Conservation (phyloP, 2,113 vertebrate species). For the Emydocephalus ijimae region DNA sequence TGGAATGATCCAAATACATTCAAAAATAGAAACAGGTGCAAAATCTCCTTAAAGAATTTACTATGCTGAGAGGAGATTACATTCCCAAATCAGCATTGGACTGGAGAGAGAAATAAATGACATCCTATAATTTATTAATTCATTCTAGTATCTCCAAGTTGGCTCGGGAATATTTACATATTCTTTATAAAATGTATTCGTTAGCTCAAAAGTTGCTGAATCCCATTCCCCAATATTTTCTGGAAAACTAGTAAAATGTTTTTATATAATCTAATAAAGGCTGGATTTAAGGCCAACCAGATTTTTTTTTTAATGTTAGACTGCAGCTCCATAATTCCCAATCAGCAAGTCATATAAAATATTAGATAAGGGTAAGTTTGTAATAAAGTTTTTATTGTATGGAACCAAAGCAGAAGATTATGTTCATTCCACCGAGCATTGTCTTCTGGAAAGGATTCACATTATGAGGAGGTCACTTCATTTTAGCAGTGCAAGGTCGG, state of each 20-base stretch:
- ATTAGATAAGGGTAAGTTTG: background rate
- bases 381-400: background rate
- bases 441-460: background rate
- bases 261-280: background rate
- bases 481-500: too few species aligned
- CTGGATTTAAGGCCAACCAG: background rate
- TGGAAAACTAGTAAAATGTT: background rate
- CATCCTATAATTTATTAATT: background rate
- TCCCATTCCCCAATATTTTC: background rate
- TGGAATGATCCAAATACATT: background rate
- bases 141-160: background rate
- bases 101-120: background rate
- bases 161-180: background rate
- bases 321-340: background rate
- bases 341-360: background rate
- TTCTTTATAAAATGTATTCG: background rate
- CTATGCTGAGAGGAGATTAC: background rate
- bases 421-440: background rate
- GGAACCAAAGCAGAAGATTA: background rate
- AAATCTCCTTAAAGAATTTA: background rate
- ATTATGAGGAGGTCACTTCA: background rate
- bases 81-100: background rate
- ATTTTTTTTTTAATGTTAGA: background rate
- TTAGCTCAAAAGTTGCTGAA: background rate
- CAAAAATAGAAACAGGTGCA: background rate